phyloP scores from a whole-genome alignment of 2,888 invertebrate species.

The Geotrupes spiniger region DNA sequence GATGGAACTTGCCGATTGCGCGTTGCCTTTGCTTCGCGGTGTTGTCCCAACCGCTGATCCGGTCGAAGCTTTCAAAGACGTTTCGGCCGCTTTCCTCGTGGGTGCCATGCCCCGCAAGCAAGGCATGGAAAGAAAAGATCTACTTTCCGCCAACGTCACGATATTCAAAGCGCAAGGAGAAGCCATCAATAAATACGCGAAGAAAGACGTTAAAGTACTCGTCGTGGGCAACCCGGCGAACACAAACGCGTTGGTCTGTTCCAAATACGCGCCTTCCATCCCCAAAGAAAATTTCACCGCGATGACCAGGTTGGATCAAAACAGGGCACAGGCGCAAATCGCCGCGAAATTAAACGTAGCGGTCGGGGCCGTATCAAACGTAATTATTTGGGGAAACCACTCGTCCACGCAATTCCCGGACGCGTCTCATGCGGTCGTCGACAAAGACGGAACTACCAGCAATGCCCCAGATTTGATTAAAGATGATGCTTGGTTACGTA shows the following conservation, averaged over 20 bases:
- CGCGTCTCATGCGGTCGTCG: slow-evolving; percentile 63
- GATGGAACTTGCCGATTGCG: slow-evolving; percentile 96
- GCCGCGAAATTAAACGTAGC: slow-evolving; percentile 68
- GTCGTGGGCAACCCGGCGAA: slow-evolving; percentile 99
- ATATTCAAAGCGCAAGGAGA: slow-evolving; percentile 98
- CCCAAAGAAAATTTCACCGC: slow-evolving; percentile 95
- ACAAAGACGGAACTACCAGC: slow-evolving; percentile 1
- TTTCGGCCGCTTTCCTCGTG: slow-evolving; percentile 93
- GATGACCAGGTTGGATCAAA: slow-evolving; percentile 98
- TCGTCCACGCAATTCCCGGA: slow-evolving; percentile 99
- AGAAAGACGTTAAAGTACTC: slow-evolving; percentile 89
- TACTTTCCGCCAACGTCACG: slow-evolving; percentile 94
- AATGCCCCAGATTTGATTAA: slow-evolving; percentile 68
- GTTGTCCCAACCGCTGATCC: slow-evolving; percentile 87
- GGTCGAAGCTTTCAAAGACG: slow-evolving; percentile 90
- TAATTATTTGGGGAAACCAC: slow-evolving; percentile 99
- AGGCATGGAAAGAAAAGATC: slow-evolving; percentile 98
- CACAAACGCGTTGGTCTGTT: slow-evolving; percentile 95
- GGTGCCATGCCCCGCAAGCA: slow-evolving; percentile 97
- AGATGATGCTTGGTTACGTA: slow-evolving; percentile 78
- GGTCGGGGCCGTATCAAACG: slow-evolving; percentile 74
- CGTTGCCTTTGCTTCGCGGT: slow-evolving; percentile 80
- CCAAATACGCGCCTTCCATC: slow-evolving; percentile 93
- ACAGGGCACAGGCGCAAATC: slow-evolving; percentile 89
- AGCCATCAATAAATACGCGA: slow-evolving; percentile 86